phyloP scores from a whole-genome alignment of 2,797 vertebrate species.

The Menidia menidia region DNA sequence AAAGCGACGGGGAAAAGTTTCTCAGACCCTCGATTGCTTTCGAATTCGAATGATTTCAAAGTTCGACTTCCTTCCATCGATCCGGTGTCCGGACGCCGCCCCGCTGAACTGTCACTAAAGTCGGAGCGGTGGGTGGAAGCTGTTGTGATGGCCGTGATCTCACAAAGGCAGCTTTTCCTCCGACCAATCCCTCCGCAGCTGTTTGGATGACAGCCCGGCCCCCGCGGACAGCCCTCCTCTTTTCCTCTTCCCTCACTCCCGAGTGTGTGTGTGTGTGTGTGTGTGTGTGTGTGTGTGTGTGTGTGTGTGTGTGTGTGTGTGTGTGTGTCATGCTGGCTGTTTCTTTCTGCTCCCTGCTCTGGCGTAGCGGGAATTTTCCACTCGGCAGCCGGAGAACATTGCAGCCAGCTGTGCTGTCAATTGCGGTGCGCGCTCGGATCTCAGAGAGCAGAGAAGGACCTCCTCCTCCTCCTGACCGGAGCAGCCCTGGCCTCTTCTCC shows the following conservation, averaged over 20 bases:
- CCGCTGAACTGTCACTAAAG: conserved; percentile 38
- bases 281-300: conserved; percentile 22
- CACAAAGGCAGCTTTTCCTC: conserved; percentile 83
- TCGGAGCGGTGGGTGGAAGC: conserved; percentile 66
- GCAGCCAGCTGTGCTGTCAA: conserved; percentile 79
- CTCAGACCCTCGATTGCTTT: conserved; percentile 6
- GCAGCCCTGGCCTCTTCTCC: conserved; percentile 7
- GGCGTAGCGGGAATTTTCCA: conserved; percentile 81
- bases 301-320: not conserved
- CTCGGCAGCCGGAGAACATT: conserved; percentile 70
- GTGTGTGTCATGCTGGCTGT: conserved; percentile 42
- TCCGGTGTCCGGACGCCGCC: conserved; percentile 20
- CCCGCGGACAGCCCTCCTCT: conserved; percentile 44
- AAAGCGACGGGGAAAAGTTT: not conserved
- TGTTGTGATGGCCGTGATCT: conserved; percentile 85
- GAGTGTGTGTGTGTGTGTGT: not conserved
- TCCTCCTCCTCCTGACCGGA: not conserved
- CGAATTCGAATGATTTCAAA: conserved; percentile 27
- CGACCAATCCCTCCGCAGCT: conserved; percentile 72
- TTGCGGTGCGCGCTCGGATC: conserved; percentile 53
- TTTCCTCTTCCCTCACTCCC: conserved; percentile 22
- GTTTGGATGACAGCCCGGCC: conserved; percentile 64
- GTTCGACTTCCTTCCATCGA: conserved; percentile 10
- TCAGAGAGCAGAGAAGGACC: conserved; percentile 37
- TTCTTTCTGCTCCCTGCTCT: conserved; percentile 49